Evolutionary conservation across 2,113 vertebrate genomes (phyloP).

Genomic region (Epinephelus fuscoguttatus): DNA sequence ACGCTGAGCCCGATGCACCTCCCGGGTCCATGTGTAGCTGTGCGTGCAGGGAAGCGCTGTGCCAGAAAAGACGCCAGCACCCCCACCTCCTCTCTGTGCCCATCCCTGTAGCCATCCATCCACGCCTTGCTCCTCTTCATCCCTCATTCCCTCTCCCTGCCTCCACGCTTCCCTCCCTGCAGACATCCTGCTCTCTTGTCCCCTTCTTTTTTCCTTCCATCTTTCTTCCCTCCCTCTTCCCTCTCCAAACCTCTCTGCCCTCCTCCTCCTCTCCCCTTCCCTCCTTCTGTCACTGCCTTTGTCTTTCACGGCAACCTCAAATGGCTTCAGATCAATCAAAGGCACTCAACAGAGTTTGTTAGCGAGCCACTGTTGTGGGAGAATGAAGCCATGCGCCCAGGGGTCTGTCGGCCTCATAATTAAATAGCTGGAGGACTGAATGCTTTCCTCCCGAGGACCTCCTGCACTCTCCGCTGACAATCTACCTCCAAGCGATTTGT

Average conservation of each 20-base stretch:
- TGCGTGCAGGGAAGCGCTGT: constrained; percentile 55
- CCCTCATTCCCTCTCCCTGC: constrained; percentile 46
- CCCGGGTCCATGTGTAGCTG: constrained; percentile 13
- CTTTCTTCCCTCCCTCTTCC: background rate
- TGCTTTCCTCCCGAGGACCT: constrained; percentile 62
- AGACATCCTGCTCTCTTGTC: constrained; percentile 20
- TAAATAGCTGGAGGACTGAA: constrained; percentile 76
- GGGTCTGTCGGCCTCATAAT: constrained; percentile 72
- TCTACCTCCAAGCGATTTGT: constrained; percentile 62
- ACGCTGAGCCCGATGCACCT: constrained; percentile 9
- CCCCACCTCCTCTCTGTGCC: constrained; percentile 20
- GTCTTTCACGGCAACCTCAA: constrained; percentile 67
- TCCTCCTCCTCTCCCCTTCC: background rate
- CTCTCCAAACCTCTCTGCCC: background rate
- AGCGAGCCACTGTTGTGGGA: constrained; percentile 62
- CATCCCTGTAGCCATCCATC: constrained; percentile 49
- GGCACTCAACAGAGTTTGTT: constrained; percentile 75
- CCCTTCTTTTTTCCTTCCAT: constrained; percentile 6
- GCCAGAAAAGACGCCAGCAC: constrained; percentile 45
- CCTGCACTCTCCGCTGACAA: constrained; percentile 53
- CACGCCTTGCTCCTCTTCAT: constrained; percentile 47
- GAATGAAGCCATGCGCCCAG: constrained; percentile 58
- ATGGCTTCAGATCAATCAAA: constrained; percentile 76
- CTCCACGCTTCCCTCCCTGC: constrained; percentile 27
- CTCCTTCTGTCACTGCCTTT: constrained; percentile 57